These are phyloP conservation scores for Andrena chrysosceles DNA, from an alignment of 2,888 invertebrate species.

Conservation along the genomic window DNA sequence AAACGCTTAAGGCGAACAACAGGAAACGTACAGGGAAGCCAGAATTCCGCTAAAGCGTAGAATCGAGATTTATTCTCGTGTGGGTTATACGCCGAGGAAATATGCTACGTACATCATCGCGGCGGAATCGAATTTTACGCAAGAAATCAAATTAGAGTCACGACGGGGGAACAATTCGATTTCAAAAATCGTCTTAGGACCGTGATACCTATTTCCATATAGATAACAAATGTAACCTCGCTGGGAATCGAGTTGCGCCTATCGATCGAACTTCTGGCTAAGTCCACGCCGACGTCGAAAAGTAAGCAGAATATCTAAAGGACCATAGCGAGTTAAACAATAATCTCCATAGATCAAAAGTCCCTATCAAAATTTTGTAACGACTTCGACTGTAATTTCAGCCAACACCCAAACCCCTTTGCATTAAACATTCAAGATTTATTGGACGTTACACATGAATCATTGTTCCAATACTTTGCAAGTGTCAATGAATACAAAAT, in stretches of 20 bases:
- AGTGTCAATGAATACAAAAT: too few relatives aligned
- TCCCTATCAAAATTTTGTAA: not conserved
- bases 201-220: constrained; percentile 53
- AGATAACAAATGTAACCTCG: constrained; percentile 51
- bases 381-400: not conserved
- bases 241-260: constrained; percentile 46
- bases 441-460: not conserved
- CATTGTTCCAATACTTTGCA: too few relatives aligned
- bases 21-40: not conserved
- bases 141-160: constrained; percentile 59
- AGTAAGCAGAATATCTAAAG: constrained; percentile 5
- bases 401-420: not conserved
- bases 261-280: constrained; percentile 40
- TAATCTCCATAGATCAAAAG: constrained; percentile 20
- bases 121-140: constrained; percentile 45
- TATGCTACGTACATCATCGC: constrained; percentile 48
- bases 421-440: not conserved
- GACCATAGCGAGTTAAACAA: constrained; percentile 6
- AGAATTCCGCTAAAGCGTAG: constrained; percentile 38
- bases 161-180: constrained; percentile 53
- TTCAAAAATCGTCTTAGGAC: constrained; percentile 50
- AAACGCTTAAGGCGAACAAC: constrained; percentile 15
- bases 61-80: constrained; percentile 53
- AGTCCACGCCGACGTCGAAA: constrained; percentile 16
- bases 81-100: constrained; percentile 48